Base-by-base conservation (phyloP, 2,113 vertebrate species). In the Clinocottus analis region DNA sequence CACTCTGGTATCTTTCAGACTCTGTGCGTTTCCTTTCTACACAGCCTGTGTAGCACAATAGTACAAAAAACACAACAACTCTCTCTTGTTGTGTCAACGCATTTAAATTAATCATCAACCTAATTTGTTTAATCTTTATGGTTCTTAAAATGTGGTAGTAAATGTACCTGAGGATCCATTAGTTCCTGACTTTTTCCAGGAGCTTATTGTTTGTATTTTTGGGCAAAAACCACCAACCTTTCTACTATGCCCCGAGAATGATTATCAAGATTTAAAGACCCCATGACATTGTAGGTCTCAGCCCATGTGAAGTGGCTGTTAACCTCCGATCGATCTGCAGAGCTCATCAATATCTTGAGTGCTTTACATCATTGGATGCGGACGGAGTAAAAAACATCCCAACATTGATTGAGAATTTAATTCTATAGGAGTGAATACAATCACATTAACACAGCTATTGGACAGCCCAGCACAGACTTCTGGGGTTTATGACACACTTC, bases 341-440 rank as follows among this genome's bases (percentile, higher is more conserved):
- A 90, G 86, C 82, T 91, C 87, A 90, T 93, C 89, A 91, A 87
- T 89, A 80, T 81, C 85, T 69, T 83, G 77, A 84, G 83, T 80
- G 83, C 77, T 91, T 85, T 80, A 83, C 82, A 89, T 90, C 82
- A 89, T 82, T 83, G 77, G 78, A 84, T 67, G 59, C 68, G 79
- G 72, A 84, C 77, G 61, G 71, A 79, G 69, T 83, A 85, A 79
- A 82, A 82, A 83, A 73, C 72, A 79, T 72, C 77, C 51, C 77
- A 55, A 85, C 83, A 90, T 71, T 86, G 85, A 90, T 79, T 67
- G 55, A 63, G 73, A 82, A 87, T 84, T 86, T 72, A 85, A 88
- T 87, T 90, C 69, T 92, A 88, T 87, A 88, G 75, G 80, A 89
- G 83, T 74, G 75, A 85, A 91, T 25, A 86, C 87, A 91, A 85